A percentile compares a stretch with the other conserved stretches of the same genome.
phyloP scores from a whole-genome alignment of 2,113 vertebrate genomes.

The Passerina amoena region DNA sequence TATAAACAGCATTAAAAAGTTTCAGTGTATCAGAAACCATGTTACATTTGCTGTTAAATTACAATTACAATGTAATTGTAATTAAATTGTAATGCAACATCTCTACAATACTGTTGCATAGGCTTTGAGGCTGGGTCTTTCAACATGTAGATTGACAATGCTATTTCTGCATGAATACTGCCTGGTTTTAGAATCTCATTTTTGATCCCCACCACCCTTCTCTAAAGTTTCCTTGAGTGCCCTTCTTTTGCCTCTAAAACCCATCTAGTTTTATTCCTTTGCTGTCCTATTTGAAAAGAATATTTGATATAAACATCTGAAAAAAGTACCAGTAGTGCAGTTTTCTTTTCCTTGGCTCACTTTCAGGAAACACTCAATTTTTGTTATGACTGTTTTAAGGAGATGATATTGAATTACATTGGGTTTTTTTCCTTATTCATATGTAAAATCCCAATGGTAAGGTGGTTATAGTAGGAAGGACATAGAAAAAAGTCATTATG shows the following conservation, averaged over 20 bases:
- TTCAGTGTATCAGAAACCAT: not conserved
- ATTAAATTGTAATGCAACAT: too few relatives aligned
- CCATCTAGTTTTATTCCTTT: not conserved
- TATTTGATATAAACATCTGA: slow-evolving; percentile 10
- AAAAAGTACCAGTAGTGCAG: slow-evolving; percentile 4
- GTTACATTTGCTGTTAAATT: not conserved
- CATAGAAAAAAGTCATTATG: not conserved
- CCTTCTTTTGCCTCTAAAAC: not conserved
- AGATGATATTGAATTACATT: slow-evolving; percentile 33
- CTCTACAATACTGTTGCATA: not conserved
- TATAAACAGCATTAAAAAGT: not conserved
- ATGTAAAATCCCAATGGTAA: slow-evolving; percentile 14
- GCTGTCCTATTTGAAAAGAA: not conserved
- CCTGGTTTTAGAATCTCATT: not conserved
- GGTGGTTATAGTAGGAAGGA: not conserved
- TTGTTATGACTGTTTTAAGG: slow-evolving; percentile 54
- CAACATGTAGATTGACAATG: not conserved
- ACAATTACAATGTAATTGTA: too few relatives aligned
- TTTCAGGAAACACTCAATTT: slow-evolving; percentile 43
- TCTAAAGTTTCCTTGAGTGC: not conserved
- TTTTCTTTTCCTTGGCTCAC: slow-evolving; percentile 41
- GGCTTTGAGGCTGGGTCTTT: not conserved
- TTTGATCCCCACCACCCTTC: not conserved
- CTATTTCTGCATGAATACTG: not conserved
- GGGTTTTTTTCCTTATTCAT: not conserved